A percentile compares a stretch with the other conserved stretches of the same genome.
These are phyloP conservation scores for Ostrea denselamellosa DNA, from an alignment of 1,140 invertebrate genomes.

Conservation along the genomic window DNA sequence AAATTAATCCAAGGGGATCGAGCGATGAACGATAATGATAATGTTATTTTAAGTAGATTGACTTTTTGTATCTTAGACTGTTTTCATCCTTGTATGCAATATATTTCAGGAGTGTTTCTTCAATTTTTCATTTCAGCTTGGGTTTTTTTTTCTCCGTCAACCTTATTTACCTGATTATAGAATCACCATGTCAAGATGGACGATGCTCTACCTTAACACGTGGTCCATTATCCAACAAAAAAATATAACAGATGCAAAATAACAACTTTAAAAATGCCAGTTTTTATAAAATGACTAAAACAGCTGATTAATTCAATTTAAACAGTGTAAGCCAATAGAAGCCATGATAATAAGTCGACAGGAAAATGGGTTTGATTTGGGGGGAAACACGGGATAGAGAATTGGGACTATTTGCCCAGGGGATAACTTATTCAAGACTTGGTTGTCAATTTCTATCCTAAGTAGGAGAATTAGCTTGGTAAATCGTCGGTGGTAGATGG, in stretches of 20 bases:
- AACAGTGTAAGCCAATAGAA: background rate
- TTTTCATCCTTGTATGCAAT: background rate
- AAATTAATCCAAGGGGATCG: no score
- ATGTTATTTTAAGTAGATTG: background rate
- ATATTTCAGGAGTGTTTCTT: background rate
- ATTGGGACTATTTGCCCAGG: background rate
- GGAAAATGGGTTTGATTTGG: slow-evolving; percentile 6
- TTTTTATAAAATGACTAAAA: background rate
- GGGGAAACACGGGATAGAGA: background rate
- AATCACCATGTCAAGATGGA: no score
- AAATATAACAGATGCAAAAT: background rate
- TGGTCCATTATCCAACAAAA: background rate
- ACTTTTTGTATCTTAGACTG: background rate
- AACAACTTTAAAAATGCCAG: background rate
- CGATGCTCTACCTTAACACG: no score
- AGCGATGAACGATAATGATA: background rate
- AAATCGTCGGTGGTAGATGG: background rate
- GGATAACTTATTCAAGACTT: background rate
- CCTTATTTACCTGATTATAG: background rate
- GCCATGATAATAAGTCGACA: background rate
- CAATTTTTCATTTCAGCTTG: background rate
- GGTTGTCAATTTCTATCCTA: background rate
- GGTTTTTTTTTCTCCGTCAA: background rate
- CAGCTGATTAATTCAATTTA: background rate
- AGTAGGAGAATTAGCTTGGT: background rate